A percentile compares a stretch with the other conserved stretches of the same genome.
Conservation (phyloP, 2,113 vertebrate species). For the Progne subis region DNA sequence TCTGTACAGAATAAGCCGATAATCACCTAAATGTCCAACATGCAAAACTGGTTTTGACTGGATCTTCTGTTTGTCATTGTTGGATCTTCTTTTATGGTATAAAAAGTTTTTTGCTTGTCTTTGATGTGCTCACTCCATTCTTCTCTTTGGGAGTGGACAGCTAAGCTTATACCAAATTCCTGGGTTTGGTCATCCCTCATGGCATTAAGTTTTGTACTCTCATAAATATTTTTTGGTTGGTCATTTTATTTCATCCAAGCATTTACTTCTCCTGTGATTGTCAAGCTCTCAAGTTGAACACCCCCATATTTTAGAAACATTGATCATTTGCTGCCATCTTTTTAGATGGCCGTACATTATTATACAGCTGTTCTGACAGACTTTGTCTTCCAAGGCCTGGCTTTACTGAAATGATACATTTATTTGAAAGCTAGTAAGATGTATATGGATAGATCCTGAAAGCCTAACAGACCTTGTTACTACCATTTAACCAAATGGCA, state of each 20-base stretch:
- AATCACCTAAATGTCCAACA: background rate
- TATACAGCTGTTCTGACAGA: background rate
- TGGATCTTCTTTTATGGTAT: background rate
- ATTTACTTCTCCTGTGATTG: background rate
- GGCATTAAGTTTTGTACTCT: background rate
- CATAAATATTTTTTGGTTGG: background rate
- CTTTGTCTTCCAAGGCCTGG: background rate
- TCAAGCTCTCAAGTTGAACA: background rate
- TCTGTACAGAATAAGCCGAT: background rate
- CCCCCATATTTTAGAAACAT: background rate
- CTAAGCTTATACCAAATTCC: background rate
- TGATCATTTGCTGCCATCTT: background rate
- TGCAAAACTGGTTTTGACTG: background rate
- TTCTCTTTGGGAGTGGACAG: background rate
- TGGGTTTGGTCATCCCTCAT: background rate
- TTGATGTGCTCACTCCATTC: background rate
- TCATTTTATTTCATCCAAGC: background rate
- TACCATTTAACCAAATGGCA: background rate
- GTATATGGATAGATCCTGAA: background rate
- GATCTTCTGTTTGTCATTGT: background rate
- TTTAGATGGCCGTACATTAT: background rate
- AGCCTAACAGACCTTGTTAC: background rate
- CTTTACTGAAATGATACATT: background rate
- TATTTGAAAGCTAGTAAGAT: background rate
- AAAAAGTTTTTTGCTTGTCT: background rate